phyloP scores from a whole-genome alignment of 2,888 invertebrate species.

The Zonitis immaculata region DNA sequence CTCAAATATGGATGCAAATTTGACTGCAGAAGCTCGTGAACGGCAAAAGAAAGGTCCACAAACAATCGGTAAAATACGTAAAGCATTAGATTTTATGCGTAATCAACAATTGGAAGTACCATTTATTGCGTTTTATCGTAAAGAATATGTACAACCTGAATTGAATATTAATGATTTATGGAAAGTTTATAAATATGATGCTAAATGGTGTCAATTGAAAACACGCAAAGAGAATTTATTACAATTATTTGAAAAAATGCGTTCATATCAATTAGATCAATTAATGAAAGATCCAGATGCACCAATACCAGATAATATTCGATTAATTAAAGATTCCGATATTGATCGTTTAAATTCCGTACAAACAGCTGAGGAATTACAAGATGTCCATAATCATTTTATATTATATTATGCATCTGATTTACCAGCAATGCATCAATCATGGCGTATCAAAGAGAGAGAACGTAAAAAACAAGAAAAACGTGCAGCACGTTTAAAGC shows the following conservation, averaged over 20 bases:
- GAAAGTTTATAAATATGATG: conserved; percentile 96
- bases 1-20: conserved; percentile 67
- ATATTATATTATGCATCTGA: conserved; percentile 86
- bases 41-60: conserved; percentile 60
- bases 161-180: conserved; percentile 92
- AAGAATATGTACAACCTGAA: conserved; percentile 95
- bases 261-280: conserved; percentile 79
- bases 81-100: conserved; percentile 92
- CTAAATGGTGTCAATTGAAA: conserved; percentile 89
- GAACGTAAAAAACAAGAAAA: conserved; percentile 58
- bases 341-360: conserved; percentile 71
- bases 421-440: conserved; percentile 76
- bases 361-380: conserved; percentile 84
- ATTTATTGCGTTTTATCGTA: conserved; percentile 97
- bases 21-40: conserved; percentile 52
- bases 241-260: conserved; percentile 85
- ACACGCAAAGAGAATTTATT: conserved; percentile 78
- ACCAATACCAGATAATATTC: conserved; percentile 75
- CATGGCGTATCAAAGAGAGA: conserved; percentile 61
- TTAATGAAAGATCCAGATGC: conserved; percentile 78
- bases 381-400: conserved; percentile 92
- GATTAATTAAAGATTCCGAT: conserved; percentile 81
- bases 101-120: conserved; percentile 96
- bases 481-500: conserved; percentile 47
- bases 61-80: conserved; percentile 85